These are phyloP conservation scores for Pangasianodon hypophthalmus DNA, from an alignment of 2,113 vertebrate genomes.

Conservation along the genomic window DNA sequence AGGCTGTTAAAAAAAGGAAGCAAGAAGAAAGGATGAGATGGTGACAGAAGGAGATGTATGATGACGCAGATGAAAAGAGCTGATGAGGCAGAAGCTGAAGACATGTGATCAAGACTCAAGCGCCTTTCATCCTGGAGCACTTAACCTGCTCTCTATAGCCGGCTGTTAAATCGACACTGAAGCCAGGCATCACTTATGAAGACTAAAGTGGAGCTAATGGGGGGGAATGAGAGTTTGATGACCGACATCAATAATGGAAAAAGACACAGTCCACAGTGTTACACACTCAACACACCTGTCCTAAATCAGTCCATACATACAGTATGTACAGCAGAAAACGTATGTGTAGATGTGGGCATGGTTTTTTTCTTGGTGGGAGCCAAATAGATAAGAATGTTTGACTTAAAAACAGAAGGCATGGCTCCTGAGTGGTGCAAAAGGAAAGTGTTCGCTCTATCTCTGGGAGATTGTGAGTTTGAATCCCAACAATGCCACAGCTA, in stretches of 20 bases:
- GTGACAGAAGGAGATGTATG: conserved; percentile 4
- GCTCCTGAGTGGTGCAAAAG: neutral
- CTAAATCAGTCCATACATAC: neutral
- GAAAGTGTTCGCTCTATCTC: neutral
- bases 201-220: conserved; percentile 41
- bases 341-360: neutral
- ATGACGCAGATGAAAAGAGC: conserved; percentile 15
- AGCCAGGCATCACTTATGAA: conserved; percentile 31
- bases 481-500: neutral
- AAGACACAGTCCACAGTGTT: conserved; percentile 19
- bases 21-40: neutral
- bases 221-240: conserved; percentile 19
- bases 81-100: conserved; percentile 26
- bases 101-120: conserved; percentile 37
- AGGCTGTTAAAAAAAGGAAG: neutral
- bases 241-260: conserved; percentile 38
- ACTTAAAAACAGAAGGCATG: neutral
- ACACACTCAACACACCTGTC: neutral
- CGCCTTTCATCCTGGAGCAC: conserved; percentile 40
- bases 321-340: neutral
- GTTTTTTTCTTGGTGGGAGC: neutral
- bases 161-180: conserved; percentile 31
- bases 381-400: neutral
- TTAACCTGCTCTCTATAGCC: conserved; percentile 40
- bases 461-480: neutral